Conservation (phyloP, 2,888 invertebrate species). For the Pomacea canaliculata region DNA sequence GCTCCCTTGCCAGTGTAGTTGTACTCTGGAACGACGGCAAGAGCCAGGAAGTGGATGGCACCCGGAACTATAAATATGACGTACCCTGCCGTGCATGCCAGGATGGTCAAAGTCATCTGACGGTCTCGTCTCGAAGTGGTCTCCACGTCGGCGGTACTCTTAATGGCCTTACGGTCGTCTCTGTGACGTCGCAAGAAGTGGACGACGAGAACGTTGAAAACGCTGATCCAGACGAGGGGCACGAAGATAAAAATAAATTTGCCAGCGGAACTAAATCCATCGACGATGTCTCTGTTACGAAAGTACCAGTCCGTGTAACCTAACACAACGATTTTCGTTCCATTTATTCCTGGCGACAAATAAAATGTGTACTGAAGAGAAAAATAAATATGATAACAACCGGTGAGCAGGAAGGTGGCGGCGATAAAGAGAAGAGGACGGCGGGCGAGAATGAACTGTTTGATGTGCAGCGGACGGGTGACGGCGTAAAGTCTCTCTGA, state of each 20-base stretch:
- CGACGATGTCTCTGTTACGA: neutral
- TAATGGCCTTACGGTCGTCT: neutral
- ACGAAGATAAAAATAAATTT: neutral
- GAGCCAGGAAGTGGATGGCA: neutral
- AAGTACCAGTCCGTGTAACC: no score
- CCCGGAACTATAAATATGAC: neutral
- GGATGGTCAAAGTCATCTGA: neutral
- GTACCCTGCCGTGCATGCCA: neutral
- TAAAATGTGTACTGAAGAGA: no score
- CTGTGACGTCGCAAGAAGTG: neutral
- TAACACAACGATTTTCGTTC: no score
- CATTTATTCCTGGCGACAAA: no score
- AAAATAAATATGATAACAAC: no score
- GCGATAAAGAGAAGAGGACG: no score
- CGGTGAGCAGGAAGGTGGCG: no score
- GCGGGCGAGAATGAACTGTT: no score
- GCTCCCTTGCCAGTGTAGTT: neutral
- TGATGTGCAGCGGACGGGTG: no score
- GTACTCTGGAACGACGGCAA: neutral
- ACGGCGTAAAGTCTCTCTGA: no score
- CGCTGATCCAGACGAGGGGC: neutral
- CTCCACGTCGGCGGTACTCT: neutral
- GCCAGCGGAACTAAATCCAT: neutral
- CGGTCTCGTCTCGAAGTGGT: neutral
- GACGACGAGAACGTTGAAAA: neutral